Conservation (phyloP, 1,140 invertebrate species). For the Gonatopus flavifemur region DNA sequence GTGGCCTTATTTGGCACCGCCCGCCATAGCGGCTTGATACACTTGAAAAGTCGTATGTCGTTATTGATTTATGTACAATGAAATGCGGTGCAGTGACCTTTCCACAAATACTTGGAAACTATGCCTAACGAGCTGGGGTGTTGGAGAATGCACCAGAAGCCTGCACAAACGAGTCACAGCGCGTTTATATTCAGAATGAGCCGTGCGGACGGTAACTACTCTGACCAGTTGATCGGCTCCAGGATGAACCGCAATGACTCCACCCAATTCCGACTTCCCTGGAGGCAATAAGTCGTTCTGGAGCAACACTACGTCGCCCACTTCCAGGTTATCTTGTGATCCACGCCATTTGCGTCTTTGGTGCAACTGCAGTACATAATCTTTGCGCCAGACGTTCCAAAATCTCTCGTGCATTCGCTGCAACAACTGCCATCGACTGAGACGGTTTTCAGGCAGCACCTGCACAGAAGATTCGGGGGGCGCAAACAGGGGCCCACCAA, state of each 20-base stretch:
- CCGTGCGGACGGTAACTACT: not conserved
- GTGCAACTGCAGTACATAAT: constrained; percentile 24
- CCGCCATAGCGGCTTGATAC: no score
- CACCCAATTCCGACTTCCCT: not conserved
- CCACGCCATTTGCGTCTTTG: constrained; percentile 19
- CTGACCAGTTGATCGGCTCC: not conserved
- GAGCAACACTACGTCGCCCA: constrained; percentile 18
- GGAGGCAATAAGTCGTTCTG: constrained; percentile 24
- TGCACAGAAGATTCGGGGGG: no score
- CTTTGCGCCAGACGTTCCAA: not conserved
- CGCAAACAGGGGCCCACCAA: constrained; percentile 2
- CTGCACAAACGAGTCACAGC: not conserved
- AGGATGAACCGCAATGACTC: not conserved
- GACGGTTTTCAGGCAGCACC: no score
- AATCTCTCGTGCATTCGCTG: no score
- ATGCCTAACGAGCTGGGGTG: no score
- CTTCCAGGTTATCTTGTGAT: constrained; percentile 8
- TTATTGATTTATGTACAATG: no score
- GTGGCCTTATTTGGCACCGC: no score
- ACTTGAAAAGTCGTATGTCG: no score
- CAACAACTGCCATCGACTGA: no score
- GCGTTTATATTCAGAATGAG: not conserved
- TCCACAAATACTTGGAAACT: no score
- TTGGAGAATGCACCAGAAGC: no score
- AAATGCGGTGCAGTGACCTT: no score